Base-by-base conservation (phyloP, 2,797 vertebrate genomes). In the Sternotherus odoratus region DNA sequence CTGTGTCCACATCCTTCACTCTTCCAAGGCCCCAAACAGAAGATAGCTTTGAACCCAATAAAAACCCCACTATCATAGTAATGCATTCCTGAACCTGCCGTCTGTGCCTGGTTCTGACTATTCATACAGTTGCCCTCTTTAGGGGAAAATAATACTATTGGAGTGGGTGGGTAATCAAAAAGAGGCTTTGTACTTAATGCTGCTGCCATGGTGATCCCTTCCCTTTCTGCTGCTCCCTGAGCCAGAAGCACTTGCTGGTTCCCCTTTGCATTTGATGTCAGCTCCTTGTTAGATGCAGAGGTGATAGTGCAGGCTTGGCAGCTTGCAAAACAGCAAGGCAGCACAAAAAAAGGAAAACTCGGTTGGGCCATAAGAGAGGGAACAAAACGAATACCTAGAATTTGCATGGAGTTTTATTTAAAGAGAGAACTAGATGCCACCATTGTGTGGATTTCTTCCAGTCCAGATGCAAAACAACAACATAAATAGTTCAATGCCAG, bases 151-250 rank as follows among this genome's bases (percentile, higher is more conserved):
- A 90, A 85, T 77, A 51, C 79, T 89, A 77, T 39, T 69, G 84
- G 92, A 96, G 79, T 85, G 81, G 84, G 84, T 88, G 60, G 87
- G 23, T 84, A 91, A 96, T 48, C 84, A 92, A 95, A 96, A 94
- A 82, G 94, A 95, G 95, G 89, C 83, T 96, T 97, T 96, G 91
- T 92, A 85, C 94, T 95, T 92, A 92, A 93, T 95, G 11, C 82
- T 77, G 96, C 97, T 97, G 91, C 95, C 96, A 97, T 97, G 96
- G 96, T 95, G 96, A 97, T 97, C 92, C 87, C 87, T 88, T 91
- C 89, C 94, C 89, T 86, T 93, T 92, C 94, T 91, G 89, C 86
- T 87, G 86, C 92, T 95, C 4, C 11, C 95, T 92, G 92, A 79
- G 87, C 88, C 88, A 90, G 94, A 94, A 94, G 91, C 93, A 79